Percentiles rank a stretch among this genome's conserved stretches.
phyloP scores from a whole-genome alignment of 2,797 vertebrate species.

The Pseudopleuronectes americanus region DNA sequence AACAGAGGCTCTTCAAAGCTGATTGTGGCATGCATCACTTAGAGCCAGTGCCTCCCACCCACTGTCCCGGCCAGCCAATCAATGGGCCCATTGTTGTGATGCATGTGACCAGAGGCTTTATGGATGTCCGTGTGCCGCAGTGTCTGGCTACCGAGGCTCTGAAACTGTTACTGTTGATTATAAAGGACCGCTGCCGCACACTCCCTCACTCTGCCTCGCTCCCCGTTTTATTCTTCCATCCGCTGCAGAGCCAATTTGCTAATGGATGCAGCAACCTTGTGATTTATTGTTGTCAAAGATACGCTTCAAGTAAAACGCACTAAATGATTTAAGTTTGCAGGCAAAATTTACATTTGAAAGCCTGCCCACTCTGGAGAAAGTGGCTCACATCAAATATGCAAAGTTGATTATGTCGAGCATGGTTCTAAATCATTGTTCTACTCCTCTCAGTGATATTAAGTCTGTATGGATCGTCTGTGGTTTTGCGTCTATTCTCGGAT shows the following conservation, averaged over 20 bases:
- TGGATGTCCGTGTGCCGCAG: constrained; percentile 71
- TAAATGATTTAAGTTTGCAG: constrained; percentile 82
- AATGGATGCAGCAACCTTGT: constrained; percentile 84
- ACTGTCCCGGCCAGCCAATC: constrained; percentile 61
- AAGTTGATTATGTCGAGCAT: constrained; percentile 80
- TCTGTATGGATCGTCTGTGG: constrained; percentile 63
- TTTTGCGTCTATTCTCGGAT: constrained; percentile 60
- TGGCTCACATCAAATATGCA: constrained; percentile 77
- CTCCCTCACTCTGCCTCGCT: constrained; percentile 7
- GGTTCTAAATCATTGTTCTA: constrained; percentile 77
- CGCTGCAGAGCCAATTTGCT: constrained; percentile 80
- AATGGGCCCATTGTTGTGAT: constrained; percentile 68
- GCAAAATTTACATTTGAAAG: constrained; percentile 84
- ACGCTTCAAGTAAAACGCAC: constrained; percentile 77
- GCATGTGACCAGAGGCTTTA: constrained; percentile 65
- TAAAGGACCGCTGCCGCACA: constrained; percentile 59
- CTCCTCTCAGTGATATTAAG: constrained; percentile 77
- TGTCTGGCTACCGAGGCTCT: constrained; percentile 66
- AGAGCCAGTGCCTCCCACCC: constrained; percentile 59
- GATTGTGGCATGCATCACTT: constrained; percentile 70
- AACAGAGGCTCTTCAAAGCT: constrained; percentile 66
- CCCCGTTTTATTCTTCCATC: constrained; percentile 62
- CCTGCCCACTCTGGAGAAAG: constrained; percentile 71
- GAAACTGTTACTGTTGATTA: constrained; percentile 73
- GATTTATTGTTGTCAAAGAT: constrained; percentile 83